A percentile compares a stretch with the other conserved stretches of the same genome.
phyloP scores from a whole-genome alignment of 2,113 vertebrate genomes.

The Azemiops feae region DNA sequence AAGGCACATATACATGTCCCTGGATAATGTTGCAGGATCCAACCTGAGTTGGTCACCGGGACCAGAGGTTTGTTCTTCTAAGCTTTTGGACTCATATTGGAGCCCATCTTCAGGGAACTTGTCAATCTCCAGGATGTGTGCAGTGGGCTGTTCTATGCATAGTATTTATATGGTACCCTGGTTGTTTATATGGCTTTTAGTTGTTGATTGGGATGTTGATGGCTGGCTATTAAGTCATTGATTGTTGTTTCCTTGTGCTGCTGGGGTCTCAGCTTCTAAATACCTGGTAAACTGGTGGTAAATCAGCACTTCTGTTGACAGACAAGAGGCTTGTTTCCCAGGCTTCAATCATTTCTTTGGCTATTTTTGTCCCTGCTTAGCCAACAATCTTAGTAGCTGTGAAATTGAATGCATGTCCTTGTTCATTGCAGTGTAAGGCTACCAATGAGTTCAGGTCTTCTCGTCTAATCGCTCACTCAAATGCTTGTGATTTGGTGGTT shows the following conservation, averaged over 20 bases:
- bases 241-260: background rate
- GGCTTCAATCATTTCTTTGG: background rate
- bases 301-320: background rate
- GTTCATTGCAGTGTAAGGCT: background rate
- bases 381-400: background rate
- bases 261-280: background rate
- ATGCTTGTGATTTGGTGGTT: too few relatives aligned
- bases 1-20: background rate
- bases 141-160: background rate
- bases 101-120: background rate
- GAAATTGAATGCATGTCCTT: background rate
- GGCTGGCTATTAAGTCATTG: background rate
- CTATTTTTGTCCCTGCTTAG: background rate
- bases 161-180: background rate
- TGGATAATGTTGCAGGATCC: background rate
- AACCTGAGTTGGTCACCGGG: background rate
- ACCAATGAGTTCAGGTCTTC: background rate
- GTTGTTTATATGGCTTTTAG: background rate
- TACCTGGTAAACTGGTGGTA: background rate
- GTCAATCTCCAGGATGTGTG: background rate
- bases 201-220: background rate
- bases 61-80: background rate
- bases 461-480: too few relatives aligned
- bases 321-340: background rate
- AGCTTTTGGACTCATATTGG: background rate